A percentile compares a stretch with the other conserved stretches of the same genome.
Conservation (phyloP, 1,140 invertebrate species). For the Drosophila suzukii region DNA sequence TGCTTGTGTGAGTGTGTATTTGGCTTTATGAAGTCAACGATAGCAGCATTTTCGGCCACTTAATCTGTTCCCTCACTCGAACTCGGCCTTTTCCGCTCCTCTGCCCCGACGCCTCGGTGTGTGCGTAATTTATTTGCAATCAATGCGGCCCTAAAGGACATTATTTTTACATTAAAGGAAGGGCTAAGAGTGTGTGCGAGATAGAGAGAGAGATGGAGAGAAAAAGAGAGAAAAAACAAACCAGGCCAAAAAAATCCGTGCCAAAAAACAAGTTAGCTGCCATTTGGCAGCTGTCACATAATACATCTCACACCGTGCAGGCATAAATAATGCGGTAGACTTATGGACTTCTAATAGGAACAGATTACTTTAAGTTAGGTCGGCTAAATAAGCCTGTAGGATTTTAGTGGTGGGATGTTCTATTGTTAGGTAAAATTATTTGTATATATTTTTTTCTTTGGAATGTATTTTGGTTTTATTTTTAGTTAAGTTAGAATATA, state of each 20-base stretch:
- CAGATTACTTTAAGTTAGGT: background rate
- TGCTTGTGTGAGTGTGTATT: slow-evolving; percentile 2
- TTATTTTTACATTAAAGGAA: slow-evolving; percentile 78
- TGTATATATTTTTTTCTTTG: too few relatives aligned
- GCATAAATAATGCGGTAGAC: slow-evolving; percentile 11
- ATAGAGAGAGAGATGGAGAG: background rate
- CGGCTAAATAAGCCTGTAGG: background rate
- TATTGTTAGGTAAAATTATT: too few relatives aligned
- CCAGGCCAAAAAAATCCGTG: slow-evolving; percentile 40
- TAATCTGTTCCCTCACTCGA: slow-evolving; percentile 61
- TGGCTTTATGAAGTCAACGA: slow-evolving; percentile 68
- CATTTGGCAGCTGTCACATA: slow-evolving; percentile 76
- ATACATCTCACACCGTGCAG: slow-evolving; percentile 48
- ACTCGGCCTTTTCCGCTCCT: slow-evolving; percentile 9
- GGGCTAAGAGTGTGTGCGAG: slow-evolving; percentile 13
- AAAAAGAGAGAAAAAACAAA: background rate
- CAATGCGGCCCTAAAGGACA: slow-evolving; percentile 75
- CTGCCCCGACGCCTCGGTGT: slow-evolving; percentile 19
- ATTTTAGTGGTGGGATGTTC: too few relatives aligned
- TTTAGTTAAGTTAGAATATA: too few relatives aligned
- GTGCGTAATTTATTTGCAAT: slow-evolving; percentile 80
- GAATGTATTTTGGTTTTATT: too few relatives aligned
- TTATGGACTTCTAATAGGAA: slow-evolving; percentile 8
- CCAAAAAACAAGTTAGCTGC: slow-evolving; percentile 58
- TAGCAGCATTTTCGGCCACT: slow-evolving; percentile 57